These are phyloP conservation scores for Neotoxoptera formosana DNA, from an alignment of 1,140 invertebrate genomes.

Conservation along the genomic window DNA sequence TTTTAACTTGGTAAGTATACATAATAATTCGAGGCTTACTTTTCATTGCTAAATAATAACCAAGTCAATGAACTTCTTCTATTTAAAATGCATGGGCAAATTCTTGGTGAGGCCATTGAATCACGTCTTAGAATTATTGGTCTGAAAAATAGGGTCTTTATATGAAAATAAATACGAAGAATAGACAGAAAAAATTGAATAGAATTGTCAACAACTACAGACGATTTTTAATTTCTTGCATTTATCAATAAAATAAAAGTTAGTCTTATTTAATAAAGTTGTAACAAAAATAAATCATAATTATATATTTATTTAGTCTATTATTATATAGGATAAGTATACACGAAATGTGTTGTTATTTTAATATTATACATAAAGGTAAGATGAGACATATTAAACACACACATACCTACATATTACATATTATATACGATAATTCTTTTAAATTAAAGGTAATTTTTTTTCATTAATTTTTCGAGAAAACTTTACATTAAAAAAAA, in stretches of 20 bases:
- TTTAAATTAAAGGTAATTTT: not conserved
- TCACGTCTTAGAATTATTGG: conserved; percentile 39
- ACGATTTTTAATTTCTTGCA: not conserved
- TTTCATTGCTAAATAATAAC: conserved; percentile 52
- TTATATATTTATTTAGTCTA: not conserved
- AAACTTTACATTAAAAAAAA: too few relatives aligned
- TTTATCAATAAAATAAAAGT: not conserved
- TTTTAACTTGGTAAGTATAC: not conserved
- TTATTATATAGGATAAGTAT: not conserved
- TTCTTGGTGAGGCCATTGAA: conserved; percentile 38
- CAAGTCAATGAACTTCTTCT: conserved; percentile 51
- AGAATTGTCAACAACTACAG: not conserved
- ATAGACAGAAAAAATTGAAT: not conserved
- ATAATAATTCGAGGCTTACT: conserved; percentile 50
- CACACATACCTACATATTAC: too few relatives aligned
- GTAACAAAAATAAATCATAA: not conserved
- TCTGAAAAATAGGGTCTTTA: conserved; percentile 51
- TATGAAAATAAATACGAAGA: not conserved
- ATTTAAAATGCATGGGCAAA: conserved; percentile 45
- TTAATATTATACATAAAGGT: not conserved
- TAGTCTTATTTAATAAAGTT: not conserved
- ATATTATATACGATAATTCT: not conserved
- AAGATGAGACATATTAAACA: too few relatives aligned
- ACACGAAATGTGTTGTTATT: not conserved
- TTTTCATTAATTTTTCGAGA: not conserved